Conservation (phyloP, 2,888 invertebrate species). For the Caenorhabditis drosophilae region DNA sequence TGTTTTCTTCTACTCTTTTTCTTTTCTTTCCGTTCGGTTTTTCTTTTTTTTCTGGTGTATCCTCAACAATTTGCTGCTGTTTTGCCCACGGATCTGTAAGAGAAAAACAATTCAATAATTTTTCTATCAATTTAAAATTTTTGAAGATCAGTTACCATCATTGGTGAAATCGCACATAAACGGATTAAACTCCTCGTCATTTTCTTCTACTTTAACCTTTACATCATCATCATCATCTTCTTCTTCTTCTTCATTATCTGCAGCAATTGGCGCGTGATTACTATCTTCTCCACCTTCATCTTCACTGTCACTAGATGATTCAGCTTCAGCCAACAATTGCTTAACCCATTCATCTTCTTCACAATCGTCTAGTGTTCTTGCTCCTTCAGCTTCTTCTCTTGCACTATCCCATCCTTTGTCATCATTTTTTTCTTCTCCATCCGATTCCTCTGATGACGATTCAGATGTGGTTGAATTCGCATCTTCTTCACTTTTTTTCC, state of each 20-base stretch:
- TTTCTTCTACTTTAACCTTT: slow-evolving; percentile 14
- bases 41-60: slow-evolving; percentile 75
- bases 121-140: no score
- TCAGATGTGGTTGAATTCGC: slow-evolving; percentile 31
- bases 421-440: slow-evolving; percentile 54
- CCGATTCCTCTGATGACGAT: slow-evolving; percentile 17
- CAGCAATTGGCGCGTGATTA: no score
- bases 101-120: no score
- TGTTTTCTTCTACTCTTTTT: slow-evolving; percentile 35
- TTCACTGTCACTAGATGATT: slow-evolving; percentile 46
- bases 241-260: slow-evolving; percentile 32
- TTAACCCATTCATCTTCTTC: slow-evolving; percentile 55
- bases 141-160: slow-evolving; percentile 33
- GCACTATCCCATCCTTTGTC: slow-evolving; percentile 41
- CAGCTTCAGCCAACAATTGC: slow-evolving; percentile 53
- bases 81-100: slow-evolving; percentile 79
- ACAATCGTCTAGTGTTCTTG: slow-evolving; percentile 42
- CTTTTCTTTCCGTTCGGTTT: slow-evolving; percentile 73
- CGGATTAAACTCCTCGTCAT: slow-evolving; percentile 85
- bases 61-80: slow-evolving; percentile 54
- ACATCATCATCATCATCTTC: slow-evolving; percentile 22
- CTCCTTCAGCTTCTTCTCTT: slow-evolving; percentile 44
- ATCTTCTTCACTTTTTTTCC: slow-evolving; percentile 16
- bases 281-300: slow-evolving; percentile 47
- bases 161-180: slow-evolving; percentile 78